Evolutionary conservation across 2,888 invertebrate genomes (phyloP).

Genomic region (Rhogogaster chlorosoma): DNA sequence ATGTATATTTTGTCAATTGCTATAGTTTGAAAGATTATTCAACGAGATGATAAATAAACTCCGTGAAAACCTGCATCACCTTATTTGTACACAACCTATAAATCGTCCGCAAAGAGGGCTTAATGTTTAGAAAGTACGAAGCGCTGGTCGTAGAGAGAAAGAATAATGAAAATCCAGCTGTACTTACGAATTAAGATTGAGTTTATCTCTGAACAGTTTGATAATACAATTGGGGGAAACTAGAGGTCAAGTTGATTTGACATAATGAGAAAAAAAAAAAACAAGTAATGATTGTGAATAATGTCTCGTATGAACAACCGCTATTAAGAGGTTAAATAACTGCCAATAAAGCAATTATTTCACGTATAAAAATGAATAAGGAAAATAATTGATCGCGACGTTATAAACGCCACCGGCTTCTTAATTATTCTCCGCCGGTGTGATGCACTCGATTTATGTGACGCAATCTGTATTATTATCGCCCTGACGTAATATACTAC

Average conservation of each 20-base stretch:
- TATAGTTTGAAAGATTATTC: background rate
- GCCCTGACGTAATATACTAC: constrained; percentile 16
- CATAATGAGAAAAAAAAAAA: background rate
- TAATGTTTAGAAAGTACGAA: constrained; percentile 22
- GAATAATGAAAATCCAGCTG: background rate
- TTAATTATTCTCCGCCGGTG: background rate
- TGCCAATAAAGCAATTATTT: background rate
- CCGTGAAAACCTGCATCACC: background rate
- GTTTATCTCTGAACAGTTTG: background rate
- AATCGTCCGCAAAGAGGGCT: background rate
- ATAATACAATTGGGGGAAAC: background rate
- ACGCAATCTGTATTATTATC: constrained; percentile 43
- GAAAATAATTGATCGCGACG: background rate
- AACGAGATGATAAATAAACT: background rate
- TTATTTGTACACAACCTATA: background rate
- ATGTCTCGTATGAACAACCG: background rate
- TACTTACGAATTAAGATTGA: background rate
- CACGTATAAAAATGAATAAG: background rate
- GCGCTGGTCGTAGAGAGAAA: background rate
- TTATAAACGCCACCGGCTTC: background rate
- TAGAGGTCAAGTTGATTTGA: background rate
- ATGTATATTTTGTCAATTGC: background rate
- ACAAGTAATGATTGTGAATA: background rate
- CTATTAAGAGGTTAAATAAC: background rate
- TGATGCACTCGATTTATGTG: constrained; percentile 24